Percentiles rank a stretch among this genome's conserved stretches.
These are phyloP conservation scores for Pandemis corylana DNA, from an alignment of 2,888 invertebrate genomes.

Conservation along the genomic window DNA sequence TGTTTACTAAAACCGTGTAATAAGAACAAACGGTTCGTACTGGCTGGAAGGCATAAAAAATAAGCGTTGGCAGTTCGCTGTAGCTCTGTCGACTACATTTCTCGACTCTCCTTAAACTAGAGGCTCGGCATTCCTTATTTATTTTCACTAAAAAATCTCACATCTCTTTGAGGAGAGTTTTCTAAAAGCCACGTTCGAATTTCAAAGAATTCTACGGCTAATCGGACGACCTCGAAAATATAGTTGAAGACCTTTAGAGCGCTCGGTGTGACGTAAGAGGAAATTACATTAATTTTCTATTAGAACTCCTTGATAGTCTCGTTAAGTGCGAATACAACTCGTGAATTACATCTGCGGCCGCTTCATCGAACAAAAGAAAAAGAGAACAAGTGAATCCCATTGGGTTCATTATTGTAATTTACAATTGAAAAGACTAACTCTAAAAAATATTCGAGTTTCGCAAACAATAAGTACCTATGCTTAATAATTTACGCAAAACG, in stretches of 20 bases:
- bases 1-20: conserved; percentile 21
- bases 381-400: conserved; percentile 11
- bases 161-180: conserved; percentile 53
- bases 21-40: conserved; percentile 7
- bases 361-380: conserved; percentile 22
- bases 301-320: conserved; percentile 27
- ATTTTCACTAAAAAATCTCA: conserved; percentile 69
- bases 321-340: conserved; percentile 31
- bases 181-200: conserved; percentile 57
- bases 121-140: conserved; percentile 67
- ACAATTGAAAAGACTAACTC: conserved; percentile 19
- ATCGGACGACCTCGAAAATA: conserved; percentile 30
- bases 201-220: conserved; percentile 34
- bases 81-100: conserved; percentile 38
- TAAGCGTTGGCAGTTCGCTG: conserved; percentile 30
- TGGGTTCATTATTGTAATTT: conserved; percentile 7
- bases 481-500: conserved; percentile 32
- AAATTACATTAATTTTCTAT: conserved; percentile 38
- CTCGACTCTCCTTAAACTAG: conserved; percentile 49
- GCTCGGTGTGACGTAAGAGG: conserved; percentile 29
- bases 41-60: conserved; percentile 20
- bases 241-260: conserved; percentile 35
- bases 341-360: conserved; percentile 24
- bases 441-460: conserved; percentile 26
- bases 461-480: conserved; percentile 16